Evolutionary conservation across 2,888 invertebrate genomes (phyloP).

Genomic region (Acronicta alni): DNA sequence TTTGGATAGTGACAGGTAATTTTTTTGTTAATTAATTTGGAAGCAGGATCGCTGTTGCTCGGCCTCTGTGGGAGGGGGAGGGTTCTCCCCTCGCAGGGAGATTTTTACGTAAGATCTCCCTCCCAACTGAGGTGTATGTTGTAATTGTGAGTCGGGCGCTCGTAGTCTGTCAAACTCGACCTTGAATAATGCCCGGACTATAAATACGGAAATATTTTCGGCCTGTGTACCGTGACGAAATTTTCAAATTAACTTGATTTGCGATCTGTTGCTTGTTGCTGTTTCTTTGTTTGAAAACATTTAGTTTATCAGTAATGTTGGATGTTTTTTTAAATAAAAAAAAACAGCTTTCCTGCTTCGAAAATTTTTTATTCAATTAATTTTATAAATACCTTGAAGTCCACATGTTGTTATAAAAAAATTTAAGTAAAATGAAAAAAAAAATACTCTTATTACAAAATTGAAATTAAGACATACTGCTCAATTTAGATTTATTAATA

Average conservation of each 20-base stretch:
- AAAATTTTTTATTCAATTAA: conserved; percentile 11
- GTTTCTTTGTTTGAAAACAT: conserved; percentile 61
- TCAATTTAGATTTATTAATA: too few species aligned
- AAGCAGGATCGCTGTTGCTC: conserved; percentile 66
- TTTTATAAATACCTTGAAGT: conserved; percentile 31
- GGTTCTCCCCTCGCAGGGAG: conserved; percentile 57
- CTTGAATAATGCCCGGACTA: conserved; percentile 83
- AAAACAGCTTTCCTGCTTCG: conserved; percentile 50
- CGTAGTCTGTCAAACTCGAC: conserved; percentile 82
- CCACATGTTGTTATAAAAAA: conserved; percentile 56
- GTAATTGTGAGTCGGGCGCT: conserved; percentile 72
- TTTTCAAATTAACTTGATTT: conserved; percentile 73
- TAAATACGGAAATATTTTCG: conserved; percentile 87
- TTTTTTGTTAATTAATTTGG: conserved; percentile 69
- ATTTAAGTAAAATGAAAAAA: neutral
- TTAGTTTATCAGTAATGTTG: conserved; percentile 36
- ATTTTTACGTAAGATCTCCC: conserved; percentile 80
- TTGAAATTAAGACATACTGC: too few species aligned
- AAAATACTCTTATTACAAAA: neutral
- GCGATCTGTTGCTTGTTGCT: conserved; percentile 58
- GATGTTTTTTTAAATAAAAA: conserved; percentile 26
- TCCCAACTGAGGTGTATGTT: conserved; percentile 69
- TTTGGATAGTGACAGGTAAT: conserved; percentile 83
- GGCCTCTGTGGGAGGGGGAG: conserved; percentile 52
- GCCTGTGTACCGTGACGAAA: conserved; percentile 70